Conservation (phyloP, 2,888 invertebrate genomes). For the Acronicta leporina region DNA sequence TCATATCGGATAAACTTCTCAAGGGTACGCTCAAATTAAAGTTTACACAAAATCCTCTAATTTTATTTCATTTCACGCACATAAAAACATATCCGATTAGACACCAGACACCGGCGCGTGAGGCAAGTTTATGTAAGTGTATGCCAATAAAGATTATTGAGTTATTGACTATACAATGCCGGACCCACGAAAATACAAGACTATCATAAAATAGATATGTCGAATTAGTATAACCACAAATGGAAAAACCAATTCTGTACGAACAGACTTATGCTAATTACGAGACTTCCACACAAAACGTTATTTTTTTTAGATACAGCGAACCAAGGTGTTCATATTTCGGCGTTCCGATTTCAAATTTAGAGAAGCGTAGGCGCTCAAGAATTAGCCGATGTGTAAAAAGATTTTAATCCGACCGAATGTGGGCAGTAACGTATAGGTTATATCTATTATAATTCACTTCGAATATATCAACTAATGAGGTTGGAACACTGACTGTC, state of each 20-base stretch:
- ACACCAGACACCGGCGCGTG: constrained; percentile 69
- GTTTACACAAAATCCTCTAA: constrained; percentile 44
- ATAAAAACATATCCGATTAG: constrained; percentile 64
- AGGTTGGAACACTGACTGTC: constrained; percentile 58
- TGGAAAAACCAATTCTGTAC: constrained; percentile 74
- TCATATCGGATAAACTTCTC: constrained; percentile 19
- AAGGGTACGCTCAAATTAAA: constrained; percentile 14
- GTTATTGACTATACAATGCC: constrained; percentile 68
- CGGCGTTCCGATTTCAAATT: constrained; percentile 73
- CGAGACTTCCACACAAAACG: constrained; percentile 59
- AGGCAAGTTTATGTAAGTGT: constrained; percentile 76
- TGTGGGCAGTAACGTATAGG: constrained; percentile 84
- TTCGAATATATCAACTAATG: constrained; percentile 78
- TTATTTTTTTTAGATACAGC: constrained; percentile 64
- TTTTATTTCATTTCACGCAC: constrained; percentile 51
- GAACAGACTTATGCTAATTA: constrained; percentile 80
- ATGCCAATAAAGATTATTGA: constrained; percentile 76
- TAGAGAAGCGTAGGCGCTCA: constrained; percentile 80
- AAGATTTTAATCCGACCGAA: constrained; percentile 82
- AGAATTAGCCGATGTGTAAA: constrained; percentile 78
- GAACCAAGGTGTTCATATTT: constrained; percentile 72
- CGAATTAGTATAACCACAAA: constrained; percentile 78
- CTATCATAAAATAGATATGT: constrained; percentile 76
- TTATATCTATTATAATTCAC: constrained; percentile 74
- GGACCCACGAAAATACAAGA: constrained; percentile 72